Base-by-base conservation (phyloP, 1,140 invertebrate genomes). In the Euglossa dilemma region DNA sequence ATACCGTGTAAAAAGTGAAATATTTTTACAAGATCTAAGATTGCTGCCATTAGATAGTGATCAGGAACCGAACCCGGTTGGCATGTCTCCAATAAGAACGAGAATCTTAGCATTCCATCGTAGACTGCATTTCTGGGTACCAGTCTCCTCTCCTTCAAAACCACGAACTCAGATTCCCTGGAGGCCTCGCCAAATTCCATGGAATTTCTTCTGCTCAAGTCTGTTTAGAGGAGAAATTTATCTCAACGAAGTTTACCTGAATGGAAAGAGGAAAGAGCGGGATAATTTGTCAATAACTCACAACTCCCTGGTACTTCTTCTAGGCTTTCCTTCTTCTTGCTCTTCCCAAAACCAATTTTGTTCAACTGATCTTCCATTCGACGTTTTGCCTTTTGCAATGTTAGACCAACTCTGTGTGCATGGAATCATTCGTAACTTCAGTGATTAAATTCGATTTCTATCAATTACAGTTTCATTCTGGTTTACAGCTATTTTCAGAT, bases 61-160 rank as follows among this genome's bases (percentile, higher is more conserved):
- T 99, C 99, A 6, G 99, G 99, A 64, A 99, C 96, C 2, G 97
- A 96, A 23, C 99, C 99, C 16, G 99, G 99, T 74, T 98, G 97
- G 91, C 98, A 99, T 50, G 98, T 98, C 93, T 99, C 99, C 79
- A 99, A 92, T 11, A 99, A 93, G 93, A 99, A 98, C 25, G 97
- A 97, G 88, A 99, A 97, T 80, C 98, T 94, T 45, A 97, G 94
- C 94, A 98, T 97, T 23, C 98, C 98, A 52, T 97, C 96, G 85
- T 96, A 96, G 16, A 99, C 95, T 0, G 97, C 95, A 69, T 95
- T 95, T 1, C 96, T 95, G 47, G 96, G 96, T 14, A 99, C 97
- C 28, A 99, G 91, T 90, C 97, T 96, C 56, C 98, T 95, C 90
- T 98, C 97, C 93, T 98, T 98, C 20, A 98, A 94, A 12, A 98